Conservation (phyloP, 2,888 invertebrate species). For the Tyria jacobaeae region DNA sequence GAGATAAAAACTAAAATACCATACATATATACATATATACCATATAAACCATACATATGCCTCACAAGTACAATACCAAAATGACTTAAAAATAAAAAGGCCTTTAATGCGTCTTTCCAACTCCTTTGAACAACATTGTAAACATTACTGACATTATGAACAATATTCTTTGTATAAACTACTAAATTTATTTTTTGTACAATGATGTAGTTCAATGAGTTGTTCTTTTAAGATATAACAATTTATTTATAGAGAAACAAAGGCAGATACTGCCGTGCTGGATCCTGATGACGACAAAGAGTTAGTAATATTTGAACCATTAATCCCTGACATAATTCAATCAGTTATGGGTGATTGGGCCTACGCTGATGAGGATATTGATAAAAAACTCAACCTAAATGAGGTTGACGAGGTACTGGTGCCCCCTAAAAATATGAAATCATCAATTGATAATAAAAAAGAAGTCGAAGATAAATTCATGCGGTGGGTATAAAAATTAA, state of each 20-base stretch:
- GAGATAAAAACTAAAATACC: too few relatives aligned
- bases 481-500: neutral
- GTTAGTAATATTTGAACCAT: neutral
- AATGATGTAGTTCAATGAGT: too few relatives aligned
- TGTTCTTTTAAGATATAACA: neutral
- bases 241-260: neutral
- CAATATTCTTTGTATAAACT: too few relatives aligned
- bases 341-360: neutral
- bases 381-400: too few relatives aligned
- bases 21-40: too few relatives aligned
- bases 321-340: neutral
- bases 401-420: neutral
- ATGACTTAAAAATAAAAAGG: too few relatives aligned
- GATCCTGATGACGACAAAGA: neutral
- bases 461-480: neutral
- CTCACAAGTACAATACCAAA: too few relatives aligned
- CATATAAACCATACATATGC: too few relatives aligned
- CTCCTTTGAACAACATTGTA: too few relatives aligned
- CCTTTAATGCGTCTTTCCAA: too few relatives aligned
- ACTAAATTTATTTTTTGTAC: too few relatives aligned
- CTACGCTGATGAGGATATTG: neutral
- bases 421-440: neutral
- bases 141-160: too few relatives aligned
- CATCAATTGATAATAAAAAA: neutral
- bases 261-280: neutral